Evolutionary conservation across 2,888 invertebrate species (phyloP).

Genomic region (Dolichomitus sp.): DNA sequence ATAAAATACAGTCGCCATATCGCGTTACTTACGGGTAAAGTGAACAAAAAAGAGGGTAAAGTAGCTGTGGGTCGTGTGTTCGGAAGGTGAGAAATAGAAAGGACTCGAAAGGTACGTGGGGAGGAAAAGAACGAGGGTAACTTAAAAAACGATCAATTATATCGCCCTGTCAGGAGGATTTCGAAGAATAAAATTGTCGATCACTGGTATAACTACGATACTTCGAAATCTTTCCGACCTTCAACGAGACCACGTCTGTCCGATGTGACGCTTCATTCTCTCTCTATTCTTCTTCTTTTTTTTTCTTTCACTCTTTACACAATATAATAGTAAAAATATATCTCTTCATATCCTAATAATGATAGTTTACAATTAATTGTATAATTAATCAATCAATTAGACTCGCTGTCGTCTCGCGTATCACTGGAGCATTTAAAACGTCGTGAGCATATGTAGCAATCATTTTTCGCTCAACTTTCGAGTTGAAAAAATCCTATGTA

Average conservation of each 20-base stretch:
- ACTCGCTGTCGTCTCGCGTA: conserved; percentile 55
- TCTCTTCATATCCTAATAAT: conserved; percentile 78
- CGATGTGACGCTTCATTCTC: neutral
- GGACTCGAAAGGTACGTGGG: neutral
- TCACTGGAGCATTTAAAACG: conserved; percentile 43
- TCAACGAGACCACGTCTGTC: conserved; percentile 27
- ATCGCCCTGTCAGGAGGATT: conserved; percentile 24
- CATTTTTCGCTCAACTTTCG: conserved; percentile 7
- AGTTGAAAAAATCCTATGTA: conserved; percentile 16
- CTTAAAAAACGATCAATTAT: conserved; percentile 42
- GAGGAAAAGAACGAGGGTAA: conserved; percentile 21
- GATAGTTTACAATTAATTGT: conserved; percentile 71
- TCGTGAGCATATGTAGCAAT: conserved; percentile 25
- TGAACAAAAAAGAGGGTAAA: conserved; percentile 17
- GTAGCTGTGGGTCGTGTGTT: conserved; percentile 9
- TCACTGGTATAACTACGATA: conserved; percentile 42
- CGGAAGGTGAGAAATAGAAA: conserved; percentile 2
- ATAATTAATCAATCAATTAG: conserved; percentile 69
- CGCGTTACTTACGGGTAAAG: conserved; percentile 33
- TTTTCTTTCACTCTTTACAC: conserved; percentile 67
- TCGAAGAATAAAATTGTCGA: conserved; percentile 47
- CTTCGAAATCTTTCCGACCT: conserved; percentile 52
- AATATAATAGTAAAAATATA: conserved; percentile 80
- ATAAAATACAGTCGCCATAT: conserved; percentile 72
- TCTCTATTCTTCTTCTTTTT: conserved; percentile 25